Base-by-base conservation (phyloP, 2,113 vertebrate genomes). In the Bothrops jararaca region DNA sequence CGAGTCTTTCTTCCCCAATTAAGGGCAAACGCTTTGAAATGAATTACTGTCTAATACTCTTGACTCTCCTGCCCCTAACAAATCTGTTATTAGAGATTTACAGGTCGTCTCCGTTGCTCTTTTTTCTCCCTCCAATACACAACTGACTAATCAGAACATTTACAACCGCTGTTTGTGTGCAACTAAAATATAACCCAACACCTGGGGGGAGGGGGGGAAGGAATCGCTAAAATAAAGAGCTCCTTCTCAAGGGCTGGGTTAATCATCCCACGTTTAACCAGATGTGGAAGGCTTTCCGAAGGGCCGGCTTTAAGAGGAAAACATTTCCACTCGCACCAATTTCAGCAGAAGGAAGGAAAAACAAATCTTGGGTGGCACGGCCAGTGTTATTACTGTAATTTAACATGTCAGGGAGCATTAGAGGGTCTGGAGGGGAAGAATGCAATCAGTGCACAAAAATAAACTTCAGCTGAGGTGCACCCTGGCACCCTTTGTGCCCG, bases 341-440 rank as follows among this genome's bases (percentile, higher is more conserved):
- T 60, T 89, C 52, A 4, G 50, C 64, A 88, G 29, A 39, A 86
- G 80, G 87, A 85, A 88, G 29, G 90, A 60, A 50, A 93, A 92
- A 74, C 90, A 94, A 93, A 92, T 89, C 64, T 15, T 64, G 85
- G 42, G 52, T 90, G 20, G 34, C 50, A 91, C 45, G 13, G 13
- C 11, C 23, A 60, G 85, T 6, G n/a, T 88, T 94, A 91, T 90
- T n/a, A 26, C 91, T 86, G 85, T 74, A 92, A 91, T 89, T 86
- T 53, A 60, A 42, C 69, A 42, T 91, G 92, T 80, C 89, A 86
- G 89, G 93, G 91, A 86, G 48, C 54, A 89, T 93, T 91, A 89
- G 86, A n/a, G 22, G 34, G 90, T 93, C 64, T 86, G 0, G 34
- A 92, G 53, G 50, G 3, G 29, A 90, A 85, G 58, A 88, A 89